Base-by-base conservation (phyloP, 2,888 invertebrate genomes). In the Hanleya hanleyi region DNA sequence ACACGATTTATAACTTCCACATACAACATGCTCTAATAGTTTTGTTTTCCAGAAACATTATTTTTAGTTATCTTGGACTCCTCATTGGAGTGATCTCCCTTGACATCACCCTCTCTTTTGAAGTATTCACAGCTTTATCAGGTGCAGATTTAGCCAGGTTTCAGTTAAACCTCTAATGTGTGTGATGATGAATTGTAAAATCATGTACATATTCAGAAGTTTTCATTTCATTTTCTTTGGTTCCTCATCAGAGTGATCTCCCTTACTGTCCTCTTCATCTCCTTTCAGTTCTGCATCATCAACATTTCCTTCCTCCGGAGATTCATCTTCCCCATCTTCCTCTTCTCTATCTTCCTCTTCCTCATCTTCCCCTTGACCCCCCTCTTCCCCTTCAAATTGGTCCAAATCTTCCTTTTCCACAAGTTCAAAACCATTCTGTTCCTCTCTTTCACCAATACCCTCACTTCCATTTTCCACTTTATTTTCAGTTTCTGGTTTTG, bases 401-500 rank as follows among this genome's bases (percentile, higher is more conserved):
- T 65, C 67, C 33, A 71, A 26, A 15, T 77, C 73, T 26, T 68
- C 50, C 62, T 73, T 75, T 26, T 73, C 73, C 26, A 75, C 73
- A 2, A 71, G 35, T 68, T 72, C 72, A 67, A 70, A 73, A 38
- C 71, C 73, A 22, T 76, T 62, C 35, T 67, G 50, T n/a, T 38
- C 66, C 38, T 37, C 71, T 61, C 18, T 57, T 35, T 69, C 72
- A 61, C 57, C 50, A 33, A 70, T 69, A 22, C 74, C 65, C 41
- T 69, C 71, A 38, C 70, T 50, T n/a, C 65, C 65, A 15, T 32
- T 22, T 22, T 37, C 18, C 33, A 70, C 74, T 36, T 74, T 62
- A 57, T 67, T 73, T 35, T 78, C 80, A 67, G 61, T 76, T 69
- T 79, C 82, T 9, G 51, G 70, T 69, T 79, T 81, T 9, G 51